Evolutionary conservation across 2,797 vertebrate genomes (phyloP).

Genomic region (Pelochelys cantorii): DNA sequence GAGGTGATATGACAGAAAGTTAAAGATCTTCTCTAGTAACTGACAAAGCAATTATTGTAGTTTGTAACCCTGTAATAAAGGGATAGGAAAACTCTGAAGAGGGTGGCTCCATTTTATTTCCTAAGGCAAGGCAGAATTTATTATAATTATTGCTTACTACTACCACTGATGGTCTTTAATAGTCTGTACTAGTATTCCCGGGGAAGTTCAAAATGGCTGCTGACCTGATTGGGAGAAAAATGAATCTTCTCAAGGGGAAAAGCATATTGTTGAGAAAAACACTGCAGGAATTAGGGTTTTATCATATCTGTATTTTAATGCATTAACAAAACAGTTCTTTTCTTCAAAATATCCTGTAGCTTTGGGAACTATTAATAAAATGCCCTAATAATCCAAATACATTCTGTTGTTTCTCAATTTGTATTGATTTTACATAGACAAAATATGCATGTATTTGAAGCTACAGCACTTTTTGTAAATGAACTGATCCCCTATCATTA

Average conservation of each 20-base stretch:
- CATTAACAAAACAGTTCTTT: neutral
- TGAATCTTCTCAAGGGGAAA: neutral
- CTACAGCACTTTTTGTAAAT: neutral
- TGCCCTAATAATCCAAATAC: neutral
- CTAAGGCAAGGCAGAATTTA: neutral
- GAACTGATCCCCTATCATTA: neutral
- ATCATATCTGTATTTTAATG: neutral
- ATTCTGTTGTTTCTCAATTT: neutral
- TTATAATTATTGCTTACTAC: slow-evolving; percentile 34
- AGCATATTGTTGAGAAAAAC: neutral
- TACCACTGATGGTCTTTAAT: slow-evolving; percentile 19
- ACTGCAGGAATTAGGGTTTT: neutral
- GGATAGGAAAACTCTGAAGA: slow-evolving; percentile 21
- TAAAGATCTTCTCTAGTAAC: slow-evolving; percentile 39
- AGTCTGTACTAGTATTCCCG: slow-evolving; percentile 1
- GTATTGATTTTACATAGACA: neutral
- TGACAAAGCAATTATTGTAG: slow-evolving; percentile 42
- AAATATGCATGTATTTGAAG: neutral
- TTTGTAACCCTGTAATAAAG: slow-evolving; percentile 34
- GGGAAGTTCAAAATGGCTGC: slow-evolving; percentile 5
- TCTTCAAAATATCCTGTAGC: slow-evolving; percentile 3
- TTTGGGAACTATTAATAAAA: neutral
- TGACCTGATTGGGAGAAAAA: neutral
- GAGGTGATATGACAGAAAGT: slow-evolving; percentile 7
- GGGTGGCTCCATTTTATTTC: slow-evolving; percentile 2